Conservation (phyloP, 2,113 vertebrate genomes). For the Neopipo cinnamomea region DNA sequence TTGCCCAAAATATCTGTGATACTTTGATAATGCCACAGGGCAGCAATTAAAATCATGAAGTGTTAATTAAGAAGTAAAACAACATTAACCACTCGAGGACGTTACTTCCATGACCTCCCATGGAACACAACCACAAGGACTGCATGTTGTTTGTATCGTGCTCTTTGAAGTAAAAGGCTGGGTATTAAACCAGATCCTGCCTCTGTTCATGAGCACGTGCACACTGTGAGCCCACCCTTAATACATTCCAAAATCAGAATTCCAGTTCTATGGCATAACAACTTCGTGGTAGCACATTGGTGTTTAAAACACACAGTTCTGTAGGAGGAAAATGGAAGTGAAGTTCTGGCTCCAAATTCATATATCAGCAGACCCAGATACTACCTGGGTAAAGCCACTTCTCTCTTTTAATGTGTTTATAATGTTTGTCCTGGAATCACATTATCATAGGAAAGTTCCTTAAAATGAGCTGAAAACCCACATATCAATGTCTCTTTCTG, state of each 20-base stretch:
- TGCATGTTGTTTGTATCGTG: not conserved
- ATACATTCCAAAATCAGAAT: not conserved
- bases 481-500: not conserved
- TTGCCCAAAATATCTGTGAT: not conserved
- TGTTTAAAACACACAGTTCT: not conserved
- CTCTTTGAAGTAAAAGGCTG: not conserved
- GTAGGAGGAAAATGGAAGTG: not conserved
- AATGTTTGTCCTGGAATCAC: not conserved
- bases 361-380: not conserved
- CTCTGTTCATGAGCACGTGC: not conserved
- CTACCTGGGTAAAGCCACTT: not conserved
- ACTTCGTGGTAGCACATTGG: not conserved
- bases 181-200: not conserved
- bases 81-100: not conserved
- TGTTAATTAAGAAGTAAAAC: slow-evolving; percentile 18
- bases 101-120: not conserved
- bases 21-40: not conserved
- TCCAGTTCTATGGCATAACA: accelerated
- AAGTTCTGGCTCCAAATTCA: not conserved
- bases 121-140: not conserved
- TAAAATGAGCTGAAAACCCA: not conserved
- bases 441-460: not conserved
- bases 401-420: not conserved
- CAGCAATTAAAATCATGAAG: slow-evolving; percentile 4
- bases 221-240: not conserved